These are phyloP conservation scores for Lerista edwardsae DNA, from an alignment of 2,797 vertebrate species.

Conservation along the genomic window DNA sequence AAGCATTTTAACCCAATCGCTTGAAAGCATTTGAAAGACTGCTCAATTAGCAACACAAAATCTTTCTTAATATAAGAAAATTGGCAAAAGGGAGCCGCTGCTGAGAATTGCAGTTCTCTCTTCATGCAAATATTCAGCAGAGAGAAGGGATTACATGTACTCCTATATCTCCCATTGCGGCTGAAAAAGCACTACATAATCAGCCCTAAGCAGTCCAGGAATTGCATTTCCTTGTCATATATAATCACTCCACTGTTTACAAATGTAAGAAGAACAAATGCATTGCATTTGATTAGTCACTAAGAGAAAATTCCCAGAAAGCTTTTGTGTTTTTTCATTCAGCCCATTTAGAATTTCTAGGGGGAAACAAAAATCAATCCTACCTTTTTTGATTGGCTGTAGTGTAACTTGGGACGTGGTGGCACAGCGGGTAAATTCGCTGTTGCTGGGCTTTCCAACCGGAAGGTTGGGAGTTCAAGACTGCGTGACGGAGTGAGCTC, in stretches of 20 bases:
- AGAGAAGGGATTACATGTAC: neutral
- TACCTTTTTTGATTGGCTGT: neutral
- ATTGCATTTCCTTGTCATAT: neutral
- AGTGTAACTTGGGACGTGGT: neutral
- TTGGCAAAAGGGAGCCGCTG: neutral
- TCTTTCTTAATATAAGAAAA: neutral
- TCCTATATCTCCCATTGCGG: neutral
- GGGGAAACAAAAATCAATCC: neutral
- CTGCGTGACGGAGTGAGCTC: too few species aligned
- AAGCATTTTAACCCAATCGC: neutral
- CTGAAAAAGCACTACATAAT: neutral
- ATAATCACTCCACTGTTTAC: neutral
- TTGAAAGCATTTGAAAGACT: slow-evolving; percentile 10
- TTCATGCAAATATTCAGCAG: neutral
- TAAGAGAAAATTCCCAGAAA: accelerated
- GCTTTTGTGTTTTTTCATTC: neutral
- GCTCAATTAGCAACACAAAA: slow-evolving; percentile 2
- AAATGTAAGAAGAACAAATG: neutral
- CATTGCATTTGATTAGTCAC: neutral
- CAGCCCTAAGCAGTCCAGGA: neutral
- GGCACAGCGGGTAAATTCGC: too few species aligned
- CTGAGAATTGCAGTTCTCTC: neutral
- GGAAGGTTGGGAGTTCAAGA: too few species aligned
- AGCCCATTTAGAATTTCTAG: neutral
- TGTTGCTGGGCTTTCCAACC: too few species aligned